phyloP scores from a whole-genome alignment of 2,888 invertebrate species.

The Meiosimyza decipiens region DNA sequence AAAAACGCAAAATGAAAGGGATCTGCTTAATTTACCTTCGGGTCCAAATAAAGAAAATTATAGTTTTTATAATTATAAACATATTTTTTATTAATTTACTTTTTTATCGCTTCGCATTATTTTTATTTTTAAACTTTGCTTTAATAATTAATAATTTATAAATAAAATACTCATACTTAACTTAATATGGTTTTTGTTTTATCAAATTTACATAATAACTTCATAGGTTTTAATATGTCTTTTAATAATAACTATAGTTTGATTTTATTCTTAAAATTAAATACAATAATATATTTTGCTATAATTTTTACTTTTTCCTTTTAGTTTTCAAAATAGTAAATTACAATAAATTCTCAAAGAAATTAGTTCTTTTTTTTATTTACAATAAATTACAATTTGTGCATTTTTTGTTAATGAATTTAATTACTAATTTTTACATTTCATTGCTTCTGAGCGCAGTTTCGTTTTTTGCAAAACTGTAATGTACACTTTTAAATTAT shows the following conservation, averaged over 20 bases:
- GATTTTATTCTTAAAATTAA: conserved; percentile 24
- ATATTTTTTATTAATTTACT: conserved; percentile 31
- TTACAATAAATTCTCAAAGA: conserved; percentile 32
- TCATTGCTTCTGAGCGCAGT: conserved; percentile 35
- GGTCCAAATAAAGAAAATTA: neutral
- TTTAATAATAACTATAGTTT: conserved; percentile 32
- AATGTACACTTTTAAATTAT: conserved; percentile 21
- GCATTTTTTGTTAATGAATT: conserved; percentile 34
- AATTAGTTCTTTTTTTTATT: conserved; percentile 24
- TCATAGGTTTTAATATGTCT: conserved; percentile 27
- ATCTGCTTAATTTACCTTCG: neutral
- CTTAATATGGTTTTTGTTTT: neutral
- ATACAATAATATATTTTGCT: conserved; percentile 35
- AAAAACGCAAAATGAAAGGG: neutral
- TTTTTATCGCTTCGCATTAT: conserved; percentile 24
- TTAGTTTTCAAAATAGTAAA: conserved; percentile 9
- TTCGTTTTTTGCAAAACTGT: conserved; percentile 1
- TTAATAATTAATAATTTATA: conserved; percentile 51
- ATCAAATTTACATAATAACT: conserved; percentile 33
- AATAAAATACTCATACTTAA: conserved; percentile 63
- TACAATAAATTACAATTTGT: conserved; percentile 40
- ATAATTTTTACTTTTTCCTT: conserved; percentile 14
- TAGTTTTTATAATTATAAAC: conserved; percentile 26
- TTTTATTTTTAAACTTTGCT: conserved; percentile 22
- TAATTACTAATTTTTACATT: conserved; percentile 20